Percentiles rank a stretch among this genome's conserved stretches.
These are phyloP conservation scores for Iphiclides podalirius DNA, from an alignment of 2,888 invertebrate genomes.

Conservation along the genomic window DNA sequence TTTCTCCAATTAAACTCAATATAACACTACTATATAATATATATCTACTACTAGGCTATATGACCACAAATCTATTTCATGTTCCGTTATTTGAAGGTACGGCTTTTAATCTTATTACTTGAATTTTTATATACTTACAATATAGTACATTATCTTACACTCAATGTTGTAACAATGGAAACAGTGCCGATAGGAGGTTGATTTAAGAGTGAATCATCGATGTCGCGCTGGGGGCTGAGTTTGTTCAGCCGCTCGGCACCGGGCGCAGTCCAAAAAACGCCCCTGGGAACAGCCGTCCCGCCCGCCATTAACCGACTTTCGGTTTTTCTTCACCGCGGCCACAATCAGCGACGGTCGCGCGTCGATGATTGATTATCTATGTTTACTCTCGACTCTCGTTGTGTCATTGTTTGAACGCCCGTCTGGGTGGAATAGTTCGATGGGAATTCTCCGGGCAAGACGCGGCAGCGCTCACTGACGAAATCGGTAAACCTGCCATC, in stretches of 20 bases:
- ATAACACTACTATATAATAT: no score
- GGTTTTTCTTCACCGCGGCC: constrained; percentile 37
- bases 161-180: constrained; percentile 50
- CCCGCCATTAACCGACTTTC: constrained; percentile 56
- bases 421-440: neutral
- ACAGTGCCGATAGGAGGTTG: constrained; percentile 50
- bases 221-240: constrained; percentile 66
- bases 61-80: no score
- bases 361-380: constrained; percentile 69
- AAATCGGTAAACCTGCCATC: no score
- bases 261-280: constrained; percentile 46
- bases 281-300: constrained; percentile 56
- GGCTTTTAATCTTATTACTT: no score
- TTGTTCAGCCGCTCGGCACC: constrained; percentile 63
- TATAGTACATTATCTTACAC: no score
- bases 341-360: constrained; percentile 55
- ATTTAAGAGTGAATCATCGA: constrained; percentile 73
- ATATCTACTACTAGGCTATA: no score
- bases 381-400: constrained; percentile 65
- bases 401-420: constrained; percentile 54
- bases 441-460: neutral
- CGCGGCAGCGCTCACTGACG: no score
- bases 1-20: no score
- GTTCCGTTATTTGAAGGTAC: no score
- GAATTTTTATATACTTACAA: no score